phyloP scores from a whole-genome alignment of 2,797 vertebrate genomes.

The Sebastes oblongus region DNA sequence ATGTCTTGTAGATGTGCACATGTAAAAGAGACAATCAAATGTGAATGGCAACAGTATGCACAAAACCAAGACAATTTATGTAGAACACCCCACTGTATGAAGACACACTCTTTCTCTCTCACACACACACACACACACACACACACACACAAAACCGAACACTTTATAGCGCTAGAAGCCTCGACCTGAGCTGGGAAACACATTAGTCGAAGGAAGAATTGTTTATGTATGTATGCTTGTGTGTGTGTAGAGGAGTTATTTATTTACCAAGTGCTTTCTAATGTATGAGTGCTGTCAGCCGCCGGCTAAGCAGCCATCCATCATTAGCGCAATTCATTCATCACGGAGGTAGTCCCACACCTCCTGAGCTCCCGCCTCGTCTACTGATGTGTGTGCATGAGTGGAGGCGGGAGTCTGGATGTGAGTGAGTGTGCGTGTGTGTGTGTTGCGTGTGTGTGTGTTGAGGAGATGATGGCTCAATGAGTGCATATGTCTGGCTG shows the following conservation, averaged over 20 bases:
- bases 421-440: constrained; percentile 13
- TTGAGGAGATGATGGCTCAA: constrained; percentile 67
- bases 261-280: constrained; percentile 78
- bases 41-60: background rate
- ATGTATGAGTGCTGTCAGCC: constrained; percentile 74
- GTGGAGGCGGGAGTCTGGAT: constrained; percentile 26
- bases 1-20: background rate
- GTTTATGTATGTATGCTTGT: constrained; percentile 18
- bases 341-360: constrained; percentile 53
- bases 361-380: constrained; percentile 28
- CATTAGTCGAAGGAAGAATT: constrained; percentile 36
- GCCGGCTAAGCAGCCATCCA: constrained; percentile 72
- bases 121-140: background rate
- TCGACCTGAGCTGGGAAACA: constrained; percentile 61
- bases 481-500: constrained; percentile 64
- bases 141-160: constrained; percentile 9
- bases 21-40: background rate
- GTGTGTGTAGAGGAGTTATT: constrained; percentile 61
- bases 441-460: constrained; percentile 17
- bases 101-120: background rate
- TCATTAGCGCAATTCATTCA: constrained; percentile 75
- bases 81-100: background rate
- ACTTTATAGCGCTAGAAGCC: constrained; percentile 23
- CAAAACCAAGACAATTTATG: background rate
- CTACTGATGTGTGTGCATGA: constrained; percentile 18